phyloP scores from a whole-genome alignment of 2,113 vertebrate genomes.

The Cyprinus carpio region DNA sequence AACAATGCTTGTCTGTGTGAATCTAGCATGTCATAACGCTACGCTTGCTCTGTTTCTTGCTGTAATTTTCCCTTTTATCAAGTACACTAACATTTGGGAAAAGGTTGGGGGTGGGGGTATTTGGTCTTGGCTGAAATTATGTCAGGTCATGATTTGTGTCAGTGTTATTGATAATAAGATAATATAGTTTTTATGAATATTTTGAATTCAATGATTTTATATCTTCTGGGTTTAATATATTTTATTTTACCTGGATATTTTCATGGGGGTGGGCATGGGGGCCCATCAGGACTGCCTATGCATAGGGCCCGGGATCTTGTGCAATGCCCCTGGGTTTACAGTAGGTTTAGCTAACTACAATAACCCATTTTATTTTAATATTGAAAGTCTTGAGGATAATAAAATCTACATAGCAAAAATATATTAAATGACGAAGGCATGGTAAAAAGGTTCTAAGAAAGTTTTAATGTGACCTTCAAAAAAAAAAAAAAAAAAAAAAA shows the following conservation, averaged over 20 bases:
- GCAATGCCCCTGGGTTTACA: too few species aligned
- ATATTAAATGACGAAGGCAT: neutral
- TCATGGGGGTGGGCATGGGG: too few species aligned
- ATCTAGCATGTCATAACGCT: neutral
- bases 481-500: too few species aligned
- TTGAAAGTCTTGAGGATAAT: neutral
- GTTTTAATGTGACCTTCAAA: neutral
- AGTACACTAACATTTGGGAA: neutral
- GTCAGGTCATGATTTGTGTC: neutral
- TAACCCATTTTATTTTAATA: neutral
- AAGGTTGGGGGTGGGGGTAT: too few species aligned
- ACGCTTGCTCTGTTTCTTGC: neutral
- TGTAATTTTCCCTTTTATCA: neutral
- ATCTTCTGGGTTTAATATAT: too few species aligned
- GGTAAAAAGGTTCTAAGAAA: neutral
- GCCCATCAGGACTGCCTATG: too few species aligned
- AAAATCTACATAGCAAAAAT: neutral
- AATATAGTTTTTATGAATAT: neutral
- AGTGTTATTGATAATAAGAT: neutral
- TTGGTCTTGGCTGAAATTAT: neutral
- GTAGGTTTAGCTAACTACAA: neutral
- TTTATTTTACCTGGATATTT: too few species aligned
- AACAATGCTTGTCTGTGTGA: slow-evolving; percentile 32
- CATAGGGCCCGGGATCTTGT: too few species aligned
- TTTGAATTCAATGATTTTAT: neutral